Conservation (phyloP, 2,888 invertebrate species). For the Elegia similella region DNA sequence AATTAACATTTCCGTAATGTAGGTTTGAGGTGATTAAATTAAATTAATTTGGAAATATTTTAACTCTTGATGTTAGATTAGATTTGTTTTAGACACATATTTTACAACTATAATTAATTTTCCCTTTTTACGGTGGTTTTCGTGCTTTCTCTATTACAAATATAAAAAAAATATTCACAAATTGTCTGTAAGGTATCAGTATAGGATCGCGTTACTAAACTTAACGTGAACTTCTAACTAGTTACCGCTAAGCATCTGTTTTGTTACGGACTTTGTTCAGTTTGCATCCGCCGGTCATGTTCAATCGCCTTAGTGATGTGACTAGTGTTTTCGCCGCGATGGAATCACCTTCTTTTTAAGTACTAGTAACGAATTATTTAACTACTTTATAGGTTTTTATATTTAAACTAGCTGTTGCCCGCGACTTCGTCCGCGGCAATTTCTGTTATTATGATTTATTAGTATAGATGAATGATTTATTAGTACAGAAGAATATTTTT, state of each 20-base stretch:
- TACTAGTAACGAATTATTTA: no score
- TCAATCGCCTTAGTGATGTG: background rate
- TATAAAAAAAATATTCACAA: no score
- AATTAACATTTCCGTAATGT: constrained; percentile 4
- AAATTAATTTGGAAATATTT: background rate
- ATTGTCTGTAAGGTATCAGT: background rate
- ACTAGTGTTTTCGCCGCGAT: no score
- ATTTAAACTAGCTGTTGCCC: no score
- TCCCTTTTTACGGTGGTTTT: no score
- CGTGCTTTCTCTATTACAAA: no score
- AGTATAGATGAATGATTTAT: no score
- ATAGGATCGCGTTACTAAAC: background rate
- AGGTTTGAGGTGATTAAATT: background rate
- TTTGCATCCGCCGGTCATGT: background rate
- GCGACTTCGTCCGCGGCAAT: no score
- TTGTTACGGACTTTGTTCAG: constrained; percentile 13
- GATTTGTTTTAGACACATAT: background rate
- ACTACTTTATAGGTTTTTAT: no score
- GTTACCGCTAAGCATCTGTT: constrained; percentile 12
- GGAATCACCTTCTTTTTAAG: no score
- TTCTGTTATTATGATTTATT: no score
- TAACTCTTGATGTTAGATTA: background rate
- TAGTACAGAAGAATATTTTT: no score
- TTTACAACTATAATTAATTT: background rate
- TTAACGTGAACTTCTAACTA: constrained; percentile 5